Evolutionary conservation across 2,888 invertebrate genomes (phyloP).

Genomic region (Gari tellinella): DNA sequence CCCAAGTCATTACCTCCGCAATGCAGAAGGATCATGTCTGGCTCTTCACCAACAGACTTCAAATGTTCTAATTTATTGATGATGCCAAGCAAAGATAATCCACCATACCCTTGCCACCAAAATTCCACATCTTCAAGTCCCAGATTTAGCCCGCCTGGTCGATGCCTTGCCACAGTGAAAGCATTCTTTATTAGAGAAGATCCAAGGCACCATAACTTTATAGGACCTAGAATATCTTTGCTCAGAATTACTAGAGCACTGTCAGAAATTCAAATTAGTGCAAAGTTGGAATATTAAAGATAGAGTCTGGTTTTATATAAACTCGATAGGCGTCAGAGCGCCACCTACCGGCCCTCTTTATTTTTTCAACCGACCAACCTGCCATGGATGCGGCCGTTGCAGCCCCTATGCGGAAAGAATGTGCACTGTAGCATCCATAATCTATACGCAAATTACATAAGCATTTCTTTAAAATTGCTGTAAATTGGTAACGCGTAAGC

Average conservation of each 20-base stretch:
- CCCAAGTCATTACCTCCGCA: constrained; percentile 7
- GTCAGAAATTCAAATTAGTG: no score
- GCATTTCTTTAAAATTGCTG: constrained; percentile 1
- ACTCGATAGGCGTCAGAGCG: background rate
- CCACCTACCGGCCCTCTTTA: constrained; percentile 9
- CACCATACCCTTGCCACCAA: constrained; percentile 2
- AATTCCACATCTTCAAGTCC: background rate
- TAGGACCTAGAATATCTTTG: no score
- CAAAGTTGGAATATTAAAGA: no score
- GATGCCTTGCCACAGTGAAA: background rate
- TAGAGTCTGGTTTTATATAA: no score
- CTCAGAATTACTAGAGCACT: no score
- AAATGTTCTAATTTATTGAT: background rate
- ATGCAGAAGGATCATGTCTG: background rate
- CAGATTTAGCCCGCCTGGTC: background rate
- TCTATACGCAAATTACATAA: background rate
- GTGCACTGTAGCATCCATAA: background rate
- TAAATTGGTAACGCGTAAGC: constrained; percentile 1
- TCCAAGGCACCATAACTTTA: no score
- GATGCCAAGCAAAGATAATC: background rate
- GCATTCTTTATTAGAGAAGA: constrained; percentile 2
- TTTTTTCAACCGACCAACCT: constrained; percentile 4
- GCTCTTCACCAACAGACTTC: background rate
- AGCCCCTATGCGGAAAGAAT: constrained; percentile 16
- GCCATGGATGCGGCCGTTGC: constrained; percentile 3